Percentiles rank a stretch among this genome's conserved stretches.
Evolutionary conservation across 2,797 vertebrate genomes (phyloP).

Genomic region (Chanos chanos): DNA sequence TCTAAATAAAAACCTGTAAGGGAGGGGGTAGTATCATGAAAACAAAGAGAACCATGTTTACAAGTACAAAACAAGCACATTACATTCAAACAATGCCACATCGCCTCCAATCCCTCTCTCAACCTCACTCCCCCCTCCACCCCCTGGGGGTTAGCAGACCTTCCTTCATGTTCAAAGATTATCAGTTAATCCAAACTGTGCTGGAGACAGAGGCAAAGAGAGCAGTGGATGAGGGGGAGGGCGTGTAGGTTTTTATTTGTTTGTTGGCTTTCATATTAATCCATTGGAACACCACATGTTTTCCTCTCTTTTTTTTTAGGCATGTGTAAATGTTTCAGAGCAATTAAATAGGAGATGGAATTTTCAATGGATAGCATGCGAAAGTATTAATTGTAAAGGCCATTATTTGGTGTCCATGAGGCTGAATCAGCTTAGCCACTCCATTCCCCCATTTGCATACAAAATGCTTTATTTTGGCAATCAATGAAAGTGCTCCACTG

Average conservation of each 20-base stretch:
- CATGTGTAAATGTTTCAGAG: conserved; percentile 78
- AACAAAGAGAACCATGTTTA: conserved; percentile 72
- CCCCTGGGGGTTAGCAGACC: conserved; percentile 72
- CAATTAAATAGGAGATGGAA: conserved; percentile 79
- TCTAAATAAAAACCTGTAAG: conserved; percentile 56
- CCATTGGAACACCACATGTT: conserved; percentile 69
- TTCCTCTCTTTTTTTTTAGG: conserved; percentile 54
- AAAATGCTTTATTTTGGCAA: conserved; percentile 99
- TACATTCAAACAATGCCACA: conserved; percentile 71
- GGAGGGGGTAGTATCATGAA: conserved; percentile 56
- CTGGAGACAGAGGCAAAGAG: conserved; percentile 68
- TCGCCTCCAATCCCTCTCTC: conserved; percentile 45
- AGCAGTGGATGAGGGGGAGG: conserved; percentile 64
- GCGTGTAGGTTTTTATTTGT: conserved; percentile 69
- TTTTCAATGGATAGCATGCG: conserved; percentile 81
- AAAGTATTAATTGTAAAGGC: conserved; percentile 85
- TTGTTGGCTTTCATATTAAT: conserved; percentile 81
- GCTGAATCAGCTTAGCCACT: conserved; percentile 97
- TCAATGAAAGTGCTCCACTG: conserved; percentile 99
- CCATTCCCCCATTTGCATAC: conserved; percentile 99
- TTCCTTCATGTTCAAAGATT: conserved; percentile 83
- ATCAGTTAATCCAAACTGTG: conserved; percentile 86
- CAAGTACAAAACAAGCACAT: conserved; percentile 74
- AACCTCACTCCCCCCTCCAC: conserved; percentile 26
- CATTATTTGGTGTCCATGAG: conserved; percentile 86